phyloP scores from a whole-genome alignment of 2,113 vertebrate genomes.

The Hyperoodon ampullatus region DNA sequence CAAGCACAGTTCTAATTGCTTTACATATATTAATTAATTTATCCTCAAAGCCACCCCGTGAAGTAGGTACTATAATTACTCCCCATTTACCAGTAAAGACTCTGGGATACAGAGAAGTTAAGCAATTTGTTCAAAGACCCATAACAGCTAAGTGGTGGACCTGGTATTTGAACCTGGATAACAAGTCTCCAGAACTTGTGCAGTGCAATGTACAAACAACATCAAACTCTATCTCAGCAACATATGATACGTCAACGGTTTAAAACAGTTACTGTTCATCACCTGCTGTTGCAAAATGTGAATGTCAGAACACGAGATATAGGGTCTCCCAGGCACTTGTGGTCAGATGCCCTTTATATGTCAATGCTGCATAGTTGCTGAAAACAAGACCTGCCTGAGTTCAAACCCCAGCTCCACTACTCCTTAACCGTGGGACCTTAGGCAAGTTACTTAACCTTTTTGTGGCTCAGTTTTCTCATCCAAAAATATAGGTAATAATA shows the following conservation, averaged over 20 bases:
- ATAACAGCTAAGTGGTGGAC: neutral
- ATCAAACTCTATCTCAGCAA: neutral
- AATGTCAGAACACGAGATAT: neutral
- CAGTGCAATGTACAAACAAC: neutral
- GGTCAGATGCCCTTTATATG: neutral
- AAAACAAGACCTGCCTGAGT: neutral
- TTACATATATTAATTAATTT: conserved; percentile 27
- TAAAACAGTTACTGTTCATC: neutral
- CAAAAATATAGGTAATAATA: neutral
- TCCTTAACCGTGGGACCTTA: neutral
- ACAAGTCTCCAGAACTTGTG: neutral
- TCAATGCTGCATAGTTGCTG: neutral
- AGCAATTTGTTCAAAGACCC: neutral
- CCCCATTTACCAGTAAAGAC: neutral
- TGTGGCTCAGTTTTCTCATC: conserved; percentile 8
- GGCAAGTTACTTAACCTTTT: neutral
- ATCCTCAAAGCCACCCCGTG: neutral
- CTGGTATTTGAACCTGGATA: neutral
- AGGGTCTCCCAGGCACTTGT: neutral
- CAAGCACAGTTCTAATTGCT: neutral
- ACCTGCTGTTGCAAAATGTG: neutral
- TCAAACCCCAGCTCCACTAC: neutral
- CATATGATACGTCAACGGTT: neutral
- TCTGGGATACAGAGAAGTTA: neutral
- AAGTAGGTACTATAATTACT: neutral